A percentile compares a stretch with the other conserved stretches of the same genome.
Conservation (phyloP, 2,888 invertebrate genomes). For the Dynastes hyllus region DNA sequence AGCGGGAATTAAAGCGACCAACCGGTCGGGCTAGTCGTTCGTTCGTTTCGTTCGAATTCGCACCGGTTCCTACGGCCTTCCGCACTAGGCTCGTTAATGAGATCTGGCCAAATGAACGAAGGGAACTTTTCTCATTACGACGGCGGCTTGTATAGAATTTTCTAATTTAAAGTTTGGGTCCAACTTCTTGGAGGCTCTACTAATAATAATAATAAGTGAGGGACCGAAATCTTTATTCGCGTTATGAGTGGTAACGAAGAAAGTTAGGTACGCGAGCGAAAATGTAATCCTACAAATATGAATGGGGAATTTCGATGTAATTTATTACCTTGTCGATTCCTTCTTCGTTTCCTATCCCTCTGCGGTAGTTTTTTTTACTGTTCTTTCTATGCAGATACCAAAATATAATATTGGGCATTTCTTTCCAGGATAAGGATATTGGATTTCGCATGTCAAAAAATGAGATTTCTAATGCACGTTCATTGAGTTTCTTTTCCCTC, state of each 20-base stretch:
- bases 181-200: not conserved
- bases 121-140: conserved; percentile 44
- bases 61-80: conserved; percentile 15
- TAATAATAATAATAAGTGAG: conserved; percentile 16
- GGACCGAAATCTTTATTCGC: conserved; percentile 12
- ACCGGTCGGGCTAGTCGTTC: not conserved
- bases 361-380: no score
- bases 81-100: conserved; percentile 20
- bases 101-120: conserved; percentile 19
- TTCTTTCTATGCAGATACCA: no score
- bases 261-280: not conserved
- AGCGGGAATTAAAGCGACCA: not conserved
- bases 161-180: conserved; percentile 40
- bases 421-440: no score
- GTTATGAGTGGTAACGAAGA: conserved; percentile 7
- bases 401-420: no score
- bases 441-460: no score
- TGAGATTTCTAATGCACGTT: no score
- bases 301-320: not conserved
- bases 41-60: not conserved
- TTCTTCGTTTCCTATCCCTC: not conserved
- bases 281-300: conserved; percentile 4
- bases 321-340: conserved; percentile 19
- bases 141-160: conserved; percentile 39
- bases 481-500: no score